phyloP scores from a whole-genome alignment of 1,140 invertebrate species.

The Drosophila arawakana region DNA sequence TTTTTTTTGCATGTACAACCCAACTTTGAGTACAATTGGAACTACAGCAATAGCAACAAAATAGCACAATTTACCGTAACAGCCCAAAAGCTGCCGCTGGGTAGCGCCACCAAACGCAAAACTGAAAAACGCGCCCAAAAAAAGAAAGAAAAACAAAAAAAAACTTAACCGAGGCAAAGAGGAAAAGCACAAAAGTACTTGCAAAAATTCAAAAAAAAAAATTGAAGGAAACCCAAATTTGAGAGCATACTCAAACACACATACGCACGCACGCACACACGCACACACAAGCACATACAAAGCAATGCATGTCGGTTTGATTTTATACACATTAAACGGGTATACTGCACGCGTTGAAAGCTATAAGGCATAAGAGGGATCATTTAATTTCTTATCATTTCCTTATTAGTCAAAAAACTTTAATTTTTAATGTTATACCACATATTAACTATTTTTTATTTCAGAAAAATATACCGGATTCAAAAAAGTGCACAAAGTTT shows the following conservation, averaged over 20 bases:
- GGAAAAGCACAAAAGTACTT: background rate
- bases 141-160: conserved; percentile 31
- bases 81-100: conserved; percentile 67
- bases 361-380: too few relatives aligned
- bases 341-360: too few relatives aligned
- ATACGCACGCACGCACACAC: background rate
- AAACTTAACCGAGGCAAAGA: conserved; percentile 4
- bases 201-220: background rate
- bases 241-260: background rate
- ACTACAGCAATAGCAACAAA: background rate
- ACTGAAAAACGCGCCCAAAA: conserved; percentile 7
- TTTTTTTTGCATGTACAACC: conserved; percentile 6
- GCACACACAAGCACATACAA: background rate
- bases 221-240: background rate
- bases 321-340: too few relatives aligned
- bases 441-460: too few relatives aligned
- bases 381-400: too few relatives aligned
- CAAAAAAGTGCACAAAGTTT: too few relatives aligned
- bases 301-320: too few relatives aligned
- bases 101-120: conserved; percentile 58
- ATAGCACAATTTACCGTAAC: conserved; percentile 30
- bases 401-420: too few relatives aligned
- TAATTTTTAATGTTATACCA: too few relatives aligned
- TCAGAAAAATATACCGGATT: too few relatives aligned
- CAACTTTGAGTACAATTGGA: conserved; percentile 7